phyloP scores from a whole-genome alignment of 2,797 vertebrate species.

The Crax fasciolata region DNA sequence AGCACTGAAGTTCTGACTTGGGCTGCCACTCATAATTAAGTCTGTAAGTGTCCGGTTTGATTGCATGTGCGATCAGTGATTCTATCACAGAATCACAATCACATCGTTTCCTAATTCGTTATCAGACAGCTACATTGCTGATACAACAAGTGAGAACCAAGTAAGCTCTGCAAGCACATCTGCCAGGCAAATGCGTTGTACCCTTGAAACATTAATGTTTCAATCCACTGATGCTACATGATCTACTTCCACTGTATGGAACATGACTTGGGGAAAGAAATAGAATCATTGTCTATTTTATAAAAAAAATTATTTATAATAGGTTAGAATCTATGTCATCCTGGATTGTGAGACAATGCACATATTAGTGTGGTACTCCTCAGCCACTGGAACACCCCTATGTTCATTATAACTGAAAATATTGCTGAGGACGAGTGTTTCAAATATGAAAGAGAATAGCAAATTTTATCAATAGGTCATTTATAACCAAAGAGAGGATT shows the following conservation, averaged over 20 bases:
- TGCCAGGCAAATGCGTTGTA: background rate
- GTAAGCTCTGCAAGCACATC: constrained; percentile 9
- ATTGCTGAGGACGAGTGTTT: background rate
- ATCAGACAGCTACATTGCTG: background rate
- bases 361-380: background rate
- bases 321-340: background rate
- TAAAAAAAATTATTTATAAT: background rate
- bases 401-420: background rate
- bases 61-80: constrained; percentile 28
- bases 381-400: accelerated
- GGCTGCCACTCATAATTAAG: constrained; percentile 68
- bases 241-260: background rate
- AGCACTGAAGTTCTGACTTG: constrained; percentile 48
- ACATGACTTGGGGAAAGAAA: background rate
- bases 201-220: background rate
- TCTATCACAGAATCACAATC: too few relatives aligned
- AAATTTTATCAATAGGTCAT: background rate
- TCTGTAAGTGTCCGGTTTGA: constrained; percentile 43
- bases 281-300: background rate
- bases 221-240: background rate
- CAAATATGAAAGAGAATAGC: background rate
- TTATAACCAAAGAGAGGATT: background rate
- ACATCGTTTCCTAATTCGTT: constrained; percentile 47
- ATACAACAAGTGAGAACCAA: constrained; percentile 14
- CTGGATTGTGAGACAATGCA: background rate